Conservation (phyloP, 2,797 vertebrate species). For the Syndactyla subalaris region DNA sequence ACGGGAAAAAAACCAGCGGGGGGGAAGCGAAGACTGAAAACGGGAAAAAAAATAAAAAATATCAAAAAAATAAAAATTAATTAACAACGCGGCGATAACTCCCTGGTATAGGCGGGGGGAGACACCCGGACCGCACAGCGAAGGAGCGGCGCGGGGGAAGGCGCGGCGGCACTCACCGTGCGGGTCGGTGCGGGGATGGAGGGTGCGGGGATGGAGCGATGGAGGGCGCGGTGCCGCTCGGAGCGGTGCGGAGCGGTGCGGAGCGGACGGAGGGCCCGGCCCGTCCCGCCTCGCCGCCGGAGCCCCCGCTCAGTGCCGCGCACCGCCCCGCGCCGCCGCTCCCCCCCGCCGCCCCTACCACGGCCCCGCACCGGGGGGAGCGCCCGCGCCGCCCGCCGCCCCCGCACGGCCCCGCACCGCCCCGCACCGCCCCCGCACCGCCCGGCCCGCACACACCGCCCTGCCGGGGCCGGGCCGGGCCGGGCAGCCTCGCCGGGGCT, state of each 20-base stretch:
- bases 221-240: not conserved
- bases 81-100: not conserved
- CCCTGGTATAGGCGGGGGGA: not conserved
- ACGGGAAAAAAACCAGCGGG: not conserved
- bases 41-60: not conserved
- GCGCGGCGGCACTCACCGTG: conserved; percentile 26
- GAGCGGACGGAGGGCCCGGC: not conserved
- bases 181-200: not conserved
- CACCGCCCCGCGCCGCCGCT: conserved; percentile 39
- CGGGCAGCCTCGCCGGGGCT: too few relatives aligned
- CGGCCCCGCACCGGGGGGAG: not conserved
- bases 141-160: not conserved
- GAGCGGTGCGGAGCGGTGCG: too few relatives aligned
- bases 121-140: not conserved
- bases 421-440: too few relatives aligned
- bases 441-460: too few relatives aligned
- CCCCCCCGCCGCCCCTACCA: conserved; percentile 72
- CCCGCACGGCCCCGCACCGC: too few relatives aligned
- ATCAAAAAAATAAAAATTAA: not conserved
- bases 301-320: conserved; percentile 62
- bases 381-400: too few relatives aligned
- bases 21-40: fast-evolving
- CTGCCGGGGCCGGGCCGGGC: too few relatives aligned
- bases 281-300: conserved; percentile 5
- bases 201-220: too few relatives aligned